A percentile compares a stretch with the other conserved stretches of the same genome.
Evolutionary conservation across 2,113 vertebrate genomes (phyloP).

Genomic region (Tragelaphus imberbis): DNA sequence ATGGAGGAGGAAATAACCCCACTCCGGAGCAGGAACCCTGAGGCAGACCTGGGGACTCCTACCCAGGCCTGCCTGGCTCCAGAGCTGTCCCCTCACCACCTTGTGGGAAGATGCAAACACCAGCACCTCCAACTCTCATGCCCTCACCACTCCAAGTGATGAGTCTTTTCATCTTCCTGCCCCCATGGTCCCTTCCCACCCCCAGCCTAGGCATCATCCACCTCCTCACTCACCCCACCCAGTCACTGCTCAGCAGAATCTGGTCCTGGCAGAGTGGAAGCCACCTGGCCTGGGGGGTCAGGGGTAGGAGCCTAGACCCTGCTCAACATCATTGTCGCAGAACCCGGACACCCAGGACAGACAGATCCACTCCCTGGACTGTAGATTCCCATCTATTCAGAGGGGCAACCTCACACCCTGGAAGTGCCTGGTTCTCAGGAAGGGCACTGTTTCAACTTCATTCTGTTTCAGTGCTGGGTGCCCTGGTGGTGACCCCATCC

Average conservation of each 20-base stretch:
- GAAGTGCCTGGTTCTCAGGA: background rate
- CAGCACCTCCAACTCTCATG: fast-evolving
- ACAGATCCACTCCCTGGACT: background rate
- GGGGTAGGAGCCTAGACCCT: background rate
- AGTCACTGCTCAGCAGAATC: background rate
- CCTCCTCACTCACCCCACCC: background rate
- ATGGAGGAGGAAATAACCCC: background rate
- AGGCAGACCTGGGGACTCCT: background rate
- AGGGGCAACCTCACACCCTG: fast-evolving
- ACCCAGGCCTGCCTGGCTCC: background rate
- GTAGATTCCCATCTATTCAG: fast-evolving
- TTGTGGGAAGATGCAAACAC: fast-evolving
- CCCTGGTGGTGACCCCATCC: background rate
- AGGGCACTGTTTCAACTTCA: too few species aligned
- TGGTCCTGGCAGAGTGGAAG: background rate
- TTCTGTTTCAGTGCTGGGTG: background rate
- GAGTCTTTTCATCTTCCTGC: background rate
- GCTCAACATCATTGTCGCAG: fast-evolving
- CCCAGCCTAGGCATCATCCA: background rate
- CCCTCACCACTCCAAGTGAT: too few species aligned
- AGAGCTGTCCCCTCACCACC: background rate
- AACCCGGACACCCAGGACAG: background rate
- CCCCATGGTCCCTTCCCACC: fast-evolving
- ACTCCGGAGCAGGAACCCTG: background rate
- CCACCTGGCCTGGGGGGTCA: background rate